Evolutionary conservation across 2,888 invertebrate species (phyloP), one percentile per base, ranked within the genome.

Genomic region (Cactoblastis cactorum): DNA sequence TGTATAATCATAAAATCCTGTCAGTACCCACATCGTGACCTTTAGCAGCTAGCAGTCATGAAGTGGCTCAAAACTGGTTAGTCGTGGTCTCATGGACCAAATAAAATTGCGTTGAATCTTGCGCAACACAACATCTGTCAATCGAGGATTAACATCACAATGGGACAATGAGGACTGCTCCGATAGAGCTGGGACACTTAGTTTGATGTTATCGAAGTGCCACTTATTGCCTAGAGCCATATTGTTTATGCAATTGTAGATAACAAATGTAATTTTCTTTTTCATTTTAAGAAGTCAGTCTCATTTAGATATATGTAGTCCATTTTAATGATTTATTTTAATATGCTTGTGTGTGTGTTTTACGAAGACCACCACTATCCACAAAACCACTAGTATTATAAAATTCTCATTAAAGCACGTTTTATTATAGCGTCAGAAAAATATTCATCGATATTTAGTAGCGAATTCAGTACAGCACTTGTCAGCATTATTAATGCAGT

Each of bases 141-240:
- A 81, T 83, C 76, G 73, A 49, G 70, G 66, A 86, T 86, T 83
- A 83, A 65, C 83, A 86, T 83, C 64, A 85, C 85, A 86, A 86
- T 82, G 61, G 76, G 66, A 80, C 81, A 82, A 81, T 79, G 61
- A 33, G 37, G 14, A 41, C 19, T 33, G 33, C 33, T 33, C 19
- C n/a, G 32, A 28, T 38, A 41, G 41, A 22, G 41, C n/a, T 33
- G 32, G 19, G 33, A 49, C 8, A 43, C 8, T 14, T 34, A 48
- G 9, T 11, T 33, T 28, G 35, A 33, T 33, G 12, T 12, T 35
- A 14, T 37, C 37, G 37, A 37, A 17, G 14, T 37, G n/a, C n/a
- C n/a, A 12, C n/a, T 12, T 12, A 33, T 33, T 33, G 32, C 9
- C 32, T n/a, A 41, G 12, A 28, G 22, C 28, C 19, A 43, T 43